phyloP scores from a whole-genome alignment of 1,140 invertebrate genomes.

The Asbolus verrucosus region DNA sequence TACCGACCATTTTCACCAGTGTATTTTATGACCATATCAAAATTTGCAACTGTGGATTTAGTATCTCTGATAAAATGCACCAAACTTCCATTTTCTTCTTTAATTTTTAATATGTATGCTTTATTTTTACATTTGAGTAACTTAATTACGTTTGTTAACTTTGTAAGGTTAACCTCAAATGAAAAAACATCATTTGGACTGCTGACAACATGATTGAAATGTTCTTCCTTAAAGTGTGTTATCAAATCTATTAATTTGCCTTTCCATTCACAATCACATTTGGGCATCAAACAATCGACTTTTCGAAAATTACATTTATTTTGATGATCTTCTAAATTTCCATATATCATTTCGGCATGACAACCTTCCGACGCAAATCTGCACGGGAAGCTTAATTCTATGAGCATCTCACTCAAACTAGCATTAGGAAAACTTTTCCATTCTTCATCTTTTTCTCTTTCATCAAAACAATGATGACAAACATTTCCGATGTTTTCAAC shows the following conservation, averaged over 20 bases:
- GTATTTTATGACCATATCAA: constrained; percentile 52
- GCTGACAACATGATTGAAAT: constrained; percentile 53
- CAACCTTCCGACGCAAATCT: constrained; percentile 52
- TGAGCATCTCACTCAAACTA: constrained; percentile 7
- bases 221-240: constrained; percentile 52
- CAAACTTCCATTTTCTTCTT: constrained; percentile 43
- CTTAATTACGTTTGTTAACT: not conserved
- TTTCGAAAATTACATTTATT: constrained; percentile 47
- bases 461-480: constrained; percentile 5
- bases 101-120: constrained; percentile 22
- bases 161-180: constrained; percentile 47
- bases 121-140: not conserved
- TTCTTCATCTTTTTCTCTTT: not conserved
- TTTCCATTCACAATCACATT: constrained; percentile 50
- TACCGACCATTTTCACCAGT: constrained; percentile 48
- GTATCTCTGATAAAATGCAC: constrained; percentile 50
- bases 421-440: constrained; percentile 7
- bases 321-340: constrained; percentile 50
- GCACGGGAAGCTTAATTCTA: constrained; percentile 34
- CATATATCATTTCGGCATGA: constrained; percentile 33
- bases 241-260: constrained; percentile 52
- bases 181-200: constrained; percentile 51
- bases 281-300: constrained; percentile 48
- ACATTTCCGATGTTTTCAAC: constrained; percentile 29
- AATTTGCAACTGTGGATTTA: constrained; percentile 40